Evolutionary conservation across 2,113 vertebrate genomes (phyloP), one percentile per base, ranked within the genome.

Genomic region (Misgurnus mizolepis): DNA sequence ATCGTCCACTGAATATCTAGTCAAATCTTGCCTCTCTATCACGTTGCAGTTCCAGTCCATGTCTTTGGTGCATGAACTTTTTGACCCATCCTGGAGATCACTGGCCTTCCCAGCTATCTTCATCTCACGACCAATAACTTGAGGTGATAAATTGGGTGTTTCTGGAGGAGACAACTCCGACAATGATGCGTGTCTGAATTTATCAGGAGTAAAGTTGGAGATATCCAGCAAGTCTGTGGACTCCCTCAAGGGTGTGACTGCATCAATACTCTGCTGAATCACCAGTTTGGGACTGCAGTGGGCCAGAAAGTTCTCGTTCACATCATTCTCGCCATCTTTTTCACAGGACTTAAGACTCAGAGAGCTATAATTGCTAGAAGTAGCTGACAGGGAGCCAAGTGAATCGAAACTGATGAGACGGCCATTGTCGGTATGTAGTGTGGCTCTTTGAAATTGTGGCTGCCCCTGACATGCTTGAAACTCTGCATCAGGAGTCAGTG

Each of bases 181-280:
- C 87, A 98, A 93, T 18, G 97, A 98, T 2, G 96, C 96, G 90
- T 98, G 96, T 88, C 97, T 95, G 91, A 99, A 99, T 89, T 98
- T 98, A 92, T 99, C 98, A 43, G 98, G 98, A 67, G 98, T 99
- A 88, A 99, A 99, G 93, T 99, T 99, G 73, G 98, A 99, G 89
- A 99, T 99, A 89, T 99, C 98, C 87, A 99, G 93, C 88, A 99
- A 95, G 90, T 99, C 98, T 65, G 95, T 95, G 82, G 98, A 98
- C 91, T 99, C 98, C 88, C 98, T 95, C 86, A 99, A 81, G 62
- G 98, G 98, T 66, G 95, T 94, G 87, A 98, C 95, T 91, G 97
- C 95, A 77, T 98, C 97, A 89, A 96, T 93, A 91, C 95, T 99
- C 87, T 98, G 97, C 91, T 98, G 98, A 92, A 98, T 97, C 91